Conservation (phyloP, 2,113 vertebrate species). For the Rhinichthys klamathensis region DNA sequence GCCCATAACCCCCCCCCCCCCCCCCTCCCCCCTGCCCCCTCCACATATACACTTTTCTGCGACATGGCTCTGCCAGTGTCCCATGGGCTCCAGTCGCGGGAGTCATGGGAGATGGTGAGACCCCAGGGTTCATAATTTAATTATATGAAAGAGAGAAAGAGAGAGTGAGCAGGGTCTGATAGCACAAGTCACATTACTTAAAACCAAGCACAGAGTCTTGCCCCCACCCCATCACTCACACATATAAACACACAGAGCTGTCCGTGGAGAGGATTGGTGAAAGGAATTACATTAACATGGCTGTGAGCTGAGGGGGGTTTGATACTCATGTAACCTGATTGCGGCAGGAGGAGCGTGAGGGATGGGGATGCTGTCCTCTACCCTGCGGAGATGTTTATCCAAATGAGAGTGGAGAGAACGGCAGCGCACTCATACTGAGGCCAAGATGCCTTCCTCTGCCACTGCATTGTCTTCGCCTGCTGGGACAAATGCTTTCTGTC, state of each 20-base stretch:
- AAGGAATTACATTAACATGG: slow-evolving; percentile 46
- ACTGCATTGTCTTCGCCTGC: slow-evolving; percentile 13
- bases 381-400: slow-evolving; percentile 53
- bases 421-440: slow-evolving; percentile 7
- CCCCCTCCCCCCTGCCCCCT: too few species aligned
- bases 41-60: slow-evolving; percentile 35
- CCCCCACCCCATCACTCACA: slow-evolving; percentile 39
- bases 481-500: slow-evolving; percentile 1
- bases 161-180: slow-evolving; percentile 26
- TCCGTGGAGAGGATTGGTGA: slow-evolving; percentile 24
- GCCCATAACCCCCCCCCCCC: too few species aligned
- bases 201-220: slow-evolving; percentile 35
- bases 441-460: slow-evolving; percentile 21
- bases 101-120: slow-evolving; percentile 50
- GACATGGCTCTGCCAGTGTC: slow-evolving; percentile 58
- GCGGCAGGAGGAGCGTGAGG: slow-evolving; percentile 46
- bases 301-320: slow-evolving; percentile 44
- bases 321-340: slow-evolving; percentile 48
- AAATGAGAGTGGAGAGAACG: slow-evolving; percentile 17
- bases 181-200: slow-evolving; percentile 37
- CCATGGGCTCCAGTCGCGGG: slow-evolving; percentile 43
- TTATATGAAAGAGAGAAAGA: slow-evolving; percentile 61
- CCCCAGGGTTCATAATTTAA: slow-evolving; percentile 71
- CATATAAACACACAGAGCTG: slow-evolving; percentile 24
- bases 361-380: slow-evolving; percentile 45